Base-by-base conservation (phyloP, 2,888 invertebrate species). In the Tachina lurida region DNA sequence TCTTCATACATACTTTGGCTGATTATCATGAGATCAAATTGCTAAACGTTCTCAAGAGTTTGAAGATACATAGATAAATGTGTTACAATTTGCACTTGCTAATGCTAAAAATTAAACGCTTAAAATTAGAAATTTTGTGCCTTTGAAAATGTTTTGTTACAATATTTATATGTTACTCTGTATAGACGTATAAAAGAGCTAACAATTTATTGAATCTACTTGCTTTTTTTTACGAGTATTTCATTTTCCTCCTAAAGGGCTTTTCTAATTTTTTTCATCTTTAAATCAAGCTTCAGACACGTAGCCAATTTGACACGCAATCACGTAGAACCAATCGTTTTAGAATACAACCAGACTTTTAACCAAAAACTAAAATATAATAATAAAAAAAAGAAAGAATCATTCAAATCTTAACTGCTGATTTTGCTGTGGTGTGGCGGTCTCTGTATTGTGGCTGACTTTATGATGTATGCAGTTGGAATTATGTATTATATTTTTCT, bases 241-340 rank as follows among this genome's bases (percentile, higher is more conserved):
- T 31, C 4, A 58, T 76, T 78, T 49, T 86, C 65, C 39, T 82
- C 45, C 45, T 76, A 54, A 47, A 67, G 81, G 71, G 75, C n/a
- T 73, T 78, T 73, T 54, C 15, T 19, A 9, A 12, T 56, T 31
- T 47, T 56, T 54, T 13, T n/a, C 41, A 45, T 76, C 31, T 49
- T 41, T 45, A 54, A 73, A 73, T 82, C 67, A 79, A 73, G 75
- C 79, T 76, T 79, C 67, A 79, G 79, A 83, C 86, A 86, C 86
- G 86, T 86, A 88, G 86, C 87, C 86, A 87, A 88, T 88, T 88
- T 87, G 88, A 88, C 88, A 88, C 88, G 88, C 88, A 88, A 87
- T 88, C 88, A 88, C 88, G 88, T 88, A 88, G 88, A 88, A 88
- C 87, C 88, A 88, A 88, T 88, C 88, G 88, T 87, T 88, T 87